Conservation (phyloP, 2,113 vertebrate species). For the Mormoops blainvillei region DNA sequence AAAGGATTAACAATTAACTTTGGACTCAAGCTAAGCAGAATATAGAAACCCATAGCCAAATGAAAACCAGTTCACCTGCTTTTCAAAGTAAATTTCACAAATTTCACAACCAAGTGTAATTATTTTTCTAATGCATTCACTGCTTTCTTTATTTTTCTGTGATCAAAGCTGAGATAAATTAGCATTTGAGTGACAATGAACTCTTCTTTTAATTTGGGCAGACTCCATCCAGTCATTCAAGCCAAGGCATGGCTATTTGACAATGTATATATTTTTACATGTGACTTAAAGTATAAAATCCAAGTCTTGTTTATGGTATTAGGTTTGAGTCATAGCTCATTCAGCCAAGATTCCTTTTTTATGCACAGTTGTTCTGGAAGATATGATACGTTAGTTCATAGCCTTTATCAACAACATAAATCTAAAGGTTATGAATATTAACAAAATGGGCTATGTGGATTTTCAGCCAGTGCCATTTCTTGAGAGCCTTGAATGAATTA, state of each 20-base stretch:
- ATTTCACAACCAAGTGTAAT: not conserved
- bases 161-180: not conserved
- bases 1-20: slow-evolving; percentile 4
- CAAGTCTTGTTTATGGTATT: not conserved
- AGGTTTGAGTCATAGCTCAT: not conserved
- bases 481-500: not conserved
- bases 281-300: not conserved
- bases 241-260: not conserved
- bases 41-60: not conserved
- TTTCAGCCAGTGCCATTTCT: slow-evolving; percentile 10
- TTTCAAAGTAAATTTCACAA: slow-evolving; percentile 20
- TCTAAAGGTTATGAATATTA: not conserved
- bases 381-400: not conserved
- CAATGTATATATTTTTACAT: not conserved
- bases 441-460: not conserved
- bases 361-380: not conserved
- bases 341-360: not conserved
- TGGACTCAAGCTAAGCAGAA: not conserved
- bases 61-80: not conserved
- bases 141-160: slow-evolving; percentile 6
- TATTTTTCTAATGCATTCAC: not conserved
- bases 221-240: not conserved
- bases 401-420: not conserved
- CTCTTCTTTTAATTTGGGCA: not conserved
- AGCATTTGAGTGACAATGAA: not conserved